A percentile compares a stretch with the other conserved stretches of the same genome.
These are phyloP conservation scores for Lampris incognitus DNA, from an alignment of 2,113 vertebrate species.

Conservation along the genomic window DNA sequence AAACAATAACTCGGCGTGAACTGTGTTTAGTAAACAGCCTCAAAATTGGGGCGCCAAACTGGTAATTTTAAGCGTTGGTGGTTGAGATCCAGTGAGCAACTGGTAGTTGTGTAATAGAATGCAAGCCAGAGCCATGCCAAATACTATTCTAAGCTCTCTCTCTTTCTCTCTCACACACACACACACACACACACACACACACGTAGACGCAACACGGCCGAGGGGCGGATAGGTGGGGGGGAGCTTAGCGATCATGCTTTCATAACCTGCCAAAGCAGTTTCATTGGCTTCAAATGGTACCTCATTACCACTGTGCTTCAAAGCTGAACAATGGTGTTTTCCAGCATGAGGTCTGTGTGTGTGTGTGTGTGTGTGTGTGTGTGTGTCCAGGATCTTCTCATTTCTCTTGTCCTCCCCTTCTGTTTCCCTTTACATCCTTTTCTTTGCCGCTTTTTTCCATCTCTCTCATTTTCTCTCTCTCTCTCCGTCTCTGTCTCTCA, in stretches of 20 bases:
- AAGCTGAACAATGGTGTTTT: constrained; percentile 71
- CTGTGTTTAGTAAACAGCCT: constrained; percentile 12
- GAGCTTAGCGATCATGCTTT: constrained; percentile 70
- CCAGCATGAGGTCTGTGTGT: constrained; percentile 58
- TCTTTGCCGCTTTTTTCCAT: constrained; percentile 56
- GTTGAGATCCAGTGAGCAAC: constrained; percentile 18
- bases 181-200: constrained; percentile 47
- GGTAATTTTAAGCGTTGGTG: constrained; percentile 7
- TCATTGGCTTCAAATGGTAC: constrained; percentile 77
- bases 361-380: constrained; percentile 47
- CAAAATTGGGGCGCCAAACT: background rate
- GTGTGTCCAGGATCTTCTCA: constrained; percentile 57
- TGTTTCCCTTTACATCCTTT: constrained; percentile 41
- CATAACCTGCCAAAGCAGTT: constrained; percentile 78
- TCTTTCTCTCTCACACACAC: constrained; percentile 2
- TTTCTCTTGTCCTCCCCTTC: constrained; percentile 26
- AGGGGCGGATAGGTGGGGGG: constrained; percentile 32
- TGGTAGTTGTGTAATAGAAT: constrained; percentile 30
- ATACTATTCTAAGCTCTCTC: constrained; percentile 22
- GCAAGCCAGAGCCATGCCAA: constrained; percentile 38
- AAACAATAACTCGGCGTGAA: background rate
- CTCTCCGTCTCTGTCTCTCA: background rate
- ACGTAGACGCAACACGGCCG: constrained; percentile 22
- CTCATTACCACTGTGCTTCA: constrained; percentile 78
- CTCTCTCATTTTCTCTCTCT: constrained; percentile 35